Percentiles rank a stretch among this genome's conserved stretches.
phyloP scores from a whole-genome alignment of 2,797 vertebrate genomes.

The Neosilurus hyrtlii region DNA sequence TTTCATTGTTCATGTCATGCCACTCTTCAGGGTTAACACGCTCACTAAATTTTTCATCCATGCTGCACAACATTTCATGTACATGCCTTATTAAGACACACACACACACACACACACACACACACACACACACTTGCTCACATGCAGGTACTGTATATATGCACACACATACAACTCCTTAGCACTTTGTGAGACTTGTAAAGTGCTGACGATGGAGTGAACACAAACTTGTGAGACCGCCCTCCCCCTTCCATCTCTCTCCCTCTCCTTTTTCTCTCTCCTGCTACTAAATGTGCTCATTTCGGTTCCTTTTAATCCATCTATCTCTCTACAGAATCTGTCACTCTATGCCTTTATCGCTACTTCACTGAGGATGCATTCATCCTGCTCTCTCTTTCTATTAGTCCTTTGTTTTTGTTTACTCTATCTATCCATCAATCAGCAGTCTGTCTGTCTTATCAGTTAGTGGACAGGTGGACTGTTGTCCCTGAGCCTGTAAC shows the following conservation, averaged over 20 bases:
- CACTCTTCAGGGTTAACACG: constrained; percentile 2
- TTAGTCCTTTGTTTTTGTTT: constrained; percentile 35
- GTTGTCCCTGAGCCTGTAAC: constrained; percentile 5
- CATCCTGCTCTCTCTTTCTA: constrained; percentile 33
- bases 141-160: constrained; percentile 7
- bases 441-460: constrained; percentile 59
- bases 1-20: background rate
- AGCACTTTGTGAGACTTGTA: constrained; percentile 41
- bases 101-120: no score
- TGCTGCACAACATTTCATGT: constrained; percentile 22
- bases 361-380: constrained; percentile 5
- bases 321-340: constrained; percentile 31
- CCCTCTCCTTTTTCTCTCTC: constrained; percentile 4
- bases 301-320: constrained; percentile 27
- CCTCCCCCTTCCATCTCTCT: background rate
- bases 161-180: constrained; percentile 40
- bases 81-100: constrained; percentile 13
- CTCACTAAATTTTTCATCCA: background rate
- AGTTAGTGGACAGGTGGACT: constrained; percentile 45
- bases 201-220: constrained; percentile 42
- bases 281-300: constrained; percentile 4
- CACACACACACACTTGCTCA: background rate
- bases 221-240: constrained; percentile 34
- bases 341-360: constrained; percentile 26
- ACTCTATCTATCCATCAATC: constrained; percentile 60